phyloP scores from a whole-genome alignment of 2,113 vertebrate species.

The Notechis scutatus region DNA sequence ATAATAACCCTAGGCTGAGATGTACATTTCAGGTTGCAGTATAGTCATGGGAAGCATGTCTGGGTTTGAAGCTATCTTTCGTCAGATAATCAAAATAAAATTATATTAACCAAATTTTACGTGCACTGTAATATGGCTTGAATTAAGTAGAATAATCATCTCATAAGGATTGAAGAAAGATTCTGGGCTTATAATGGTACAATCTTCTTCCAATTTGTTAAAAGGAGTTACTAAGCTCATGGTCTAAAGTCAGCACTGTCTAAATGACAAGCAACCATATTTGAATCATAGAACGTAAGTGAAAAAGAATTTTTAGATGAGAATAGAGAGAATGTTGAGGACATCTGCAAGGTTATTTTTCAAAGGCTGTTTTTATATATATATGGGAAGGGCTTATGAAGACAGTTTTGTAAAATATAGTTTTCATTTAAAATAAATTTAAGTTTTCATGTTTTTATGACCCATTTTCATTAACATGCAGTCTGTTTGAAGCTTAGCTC shows the following conservation, averaged over 20 bases:
- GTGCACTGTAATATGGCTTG: slow-evolving; percentile 29
- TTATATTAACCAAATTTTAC: slow-evolving; percentile 24
- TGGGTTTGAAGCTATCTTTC: slow-evolving; percentile 1
- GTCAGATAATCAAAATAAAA: background rate
- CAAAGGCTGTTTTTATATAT: slow-evolving; percentile 9
- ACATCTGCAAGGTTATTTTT: slow-evolving; percentile 20
- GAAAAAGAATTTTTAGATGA: slow-evolving; percentile 21
- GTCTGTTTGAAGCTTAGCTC: slow-evolving; percentile 1
- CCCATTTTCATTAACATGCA: background rate
- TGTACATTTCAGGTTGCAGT: background rate
- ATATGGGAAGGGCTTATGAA: background rate
- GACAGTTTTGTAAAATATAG: background rate
- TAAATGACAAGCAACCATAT: slow-evolving; percentile 47
- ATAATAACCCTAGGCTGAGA: background rate
- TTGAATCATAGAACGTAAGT: slow-evolving; percentile 19
- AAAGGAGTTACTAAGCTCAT: slow-evolving; percentile 50
- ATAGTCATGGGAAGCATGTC: background rate
- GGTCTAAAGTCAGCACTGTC: slow-evolving; percentile 53
- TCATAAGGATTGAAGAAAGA: slow-evolving; percentile 56
- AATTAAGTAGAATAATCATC: slow-evolving; percentile 38
- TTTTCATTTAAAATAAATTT: background rate
- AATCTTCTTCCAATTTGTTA: slow-evolving; percentile 63
- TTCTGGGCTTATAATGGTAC: slow-evolving; percentile 58
- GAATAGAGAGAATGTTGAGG: background rate
- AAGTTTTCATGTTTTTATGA: background rate